Evolutionary conservation across 2,888 invertebrate species (phyloP).

Genomic region (Artemia sinica): DNA sequence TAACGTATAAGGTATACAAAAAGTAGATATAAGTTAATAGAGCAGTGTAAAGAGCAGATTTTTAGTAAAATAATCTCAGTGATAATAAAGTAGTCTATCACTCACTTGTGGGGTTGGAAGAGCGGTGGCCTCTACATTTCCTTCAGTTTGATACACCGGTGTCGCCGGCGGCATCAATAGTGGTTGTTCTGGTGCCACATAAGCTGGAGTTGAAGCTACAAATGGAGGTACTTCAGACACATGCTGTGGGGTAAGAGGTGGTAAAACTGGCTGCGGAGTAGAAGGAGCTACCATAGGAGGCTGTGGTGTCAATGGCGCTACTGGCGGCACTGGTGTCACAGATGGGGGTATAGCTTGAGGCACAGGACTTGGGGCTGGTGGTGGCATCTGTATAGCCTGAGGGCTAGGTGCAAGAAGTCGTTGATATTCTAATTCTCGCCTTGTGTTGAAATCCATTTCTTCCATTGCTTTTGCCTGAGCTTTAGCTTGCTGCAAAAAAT

Average conservation of each 20-base stretch:
- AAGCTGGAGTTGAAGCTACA: slow-evolving; percentile 16
- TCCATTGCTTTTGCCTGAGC: slow-evolving; percentile 17
- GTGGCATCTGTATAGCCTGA: background rate
- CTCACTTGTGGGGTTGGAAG: slow-evolving; percentile 14
- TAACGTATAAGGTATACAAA: no score
- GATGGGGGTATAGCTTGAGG: background rate
- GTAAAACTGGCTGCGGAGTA: background rate
- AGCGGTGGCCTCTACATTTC: slow-evolving; percentile 14
- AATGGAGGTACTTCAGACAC: background rate
- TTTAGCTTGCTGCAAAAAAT: background rate
- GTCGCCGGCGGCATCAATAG: slow-evolving; percentile 5
- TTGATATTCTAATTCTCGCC: slow-evolving; percentile 3
- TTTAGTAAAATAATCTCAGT: background rate
- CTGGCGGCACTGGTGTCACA: background rate
- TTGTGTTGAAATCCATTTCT: slow-evolving; percentile 15
- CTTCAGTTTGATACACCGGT: background rate
- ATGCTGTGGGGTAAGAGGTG: slow-evolving; percentile 13
- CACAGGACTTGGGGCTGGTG: slow-evolving; percentile 12
- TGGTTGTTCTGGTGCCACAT: slow-evolving; percentile 14
- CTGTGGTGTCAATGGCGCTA: slow-evolving; percentile 1
- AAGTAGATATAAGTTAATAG: no score
- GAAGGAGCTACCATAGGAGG: background rate
- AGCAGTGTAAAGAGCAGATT: background rate
- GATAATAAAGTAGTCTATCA: no score
- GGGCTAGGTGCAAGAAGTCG: slow-evolving; percentile 1